A percentile compares a stretch with the other conserved stretches of the same genome.
These are phyloP conservation scores for Vipera ursinii DNA, from an alignment of 2,797 vertebrate genomes.

Conservation along the genomic window DNA sequence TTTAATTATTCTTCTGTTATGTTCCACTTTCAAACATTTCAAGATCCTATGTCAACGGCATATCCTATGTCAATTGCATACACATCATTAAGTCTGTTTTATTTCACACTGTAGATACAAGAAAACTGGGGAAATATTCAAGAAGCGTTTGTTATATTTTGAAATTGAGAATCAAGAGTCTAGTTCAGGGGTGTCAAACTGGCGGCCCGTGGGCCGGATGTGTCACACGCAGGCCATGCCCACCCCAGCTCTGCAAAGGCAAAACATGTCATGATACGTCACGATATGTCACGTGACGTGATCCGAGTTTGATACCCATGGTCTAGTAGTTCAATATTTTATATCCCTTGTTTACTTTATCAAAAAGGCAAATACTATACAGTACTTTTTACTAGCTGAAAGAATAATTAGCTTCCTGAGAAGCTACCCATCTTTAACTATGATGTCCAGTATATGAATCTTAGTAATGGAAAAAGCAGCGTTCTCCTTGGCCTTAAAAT, in stretches of 20 bases:
- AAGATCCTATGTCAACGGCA: not conserved
- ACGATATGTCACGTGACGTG: rapidly evolving
- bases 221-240: too few species aligned
- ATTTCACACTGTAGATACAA: not conserved
- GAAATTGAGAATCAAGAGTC: not conserved
- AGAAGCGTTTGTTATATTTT: not conserved
- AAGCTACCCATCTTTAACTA: not conserved
- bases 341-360: not conserved
- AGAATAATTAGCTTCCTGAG: not conserved
- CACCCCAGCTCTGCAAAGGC: too few species aligned
- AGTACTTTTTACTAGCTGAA: not conserved
- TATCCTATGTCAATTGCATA: not conserved
- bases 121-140: not conserved
- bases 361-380: not conserved
- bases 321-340: not conserved
- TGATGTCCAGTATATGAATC: not conserved
- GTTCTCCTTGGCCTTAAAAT: not conserved
- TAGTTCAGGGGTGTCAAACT: too few species aligned
- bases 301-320: too few species aligned
- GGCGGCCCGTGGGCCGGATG: too few species aligned
- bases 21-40: not conserved
- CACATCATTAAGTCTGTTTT: not conserved
- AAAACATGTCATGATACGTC: too few species aligned
- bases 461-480: not conserved
- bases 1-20: not conserved